Percentiles rank a stretch among this genome's conserved stretches.
These are phyloP conservation scores for Labeo rohita DNA, from an alignment of 2,113 vertebrate species.

Conservation along the genomic window DNA sequence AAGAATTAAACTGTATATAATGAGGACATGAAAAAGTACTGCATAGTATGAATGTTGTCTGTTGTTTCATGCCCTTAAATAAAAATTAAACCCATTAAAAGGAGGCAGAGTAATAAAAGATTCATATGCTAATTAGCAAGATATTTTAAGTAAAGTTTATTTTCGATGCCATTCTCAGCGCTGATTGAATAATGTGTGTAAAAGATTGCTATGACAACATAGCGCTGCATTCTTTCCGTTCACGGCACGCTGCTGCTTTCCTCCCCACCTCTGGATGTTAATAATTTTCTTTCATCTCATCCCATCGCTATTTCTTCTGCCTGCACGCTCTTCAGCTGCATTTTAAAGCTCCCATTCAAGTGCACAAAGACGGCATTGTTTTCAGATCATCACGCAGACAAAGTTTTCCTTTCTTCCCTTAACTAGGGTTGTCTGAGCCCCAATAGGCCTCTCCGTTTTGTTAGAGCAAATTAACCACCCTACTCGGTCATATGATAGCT, in stretches of 20 bases:
- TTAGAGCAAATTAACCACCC: slow-evolving; percentile 56
- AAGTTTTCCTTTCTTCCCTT: slow-evolving; percentile 40
- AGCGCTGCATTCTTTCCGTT: not conserved
- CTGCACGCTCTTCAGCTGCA: slow-evolving; percentile 33
- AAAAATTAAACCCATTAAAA: not conserved
- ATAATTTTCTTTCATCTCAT: slow-evolving; percentile 41
- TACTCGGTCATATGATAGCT: slow-evolving; percentile 32
- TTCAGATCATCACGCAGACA: slow-evolving; percentile 40
- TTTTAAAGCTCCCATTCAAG: slow-evolving; percentile 8
- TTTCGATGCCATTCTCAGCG: not conserved
- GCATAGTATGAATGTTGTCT: not conserved
- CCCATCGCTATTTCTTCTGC: slow-evolving; percentile 28
- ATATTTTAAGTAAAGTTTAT: slow-evolving; percentile 13
- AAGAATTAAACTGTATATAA: not conserved
- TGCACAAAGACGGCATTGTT: slow-evolving; percentile 42
- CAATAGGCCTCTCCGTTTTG: slow-evolving; percentile 34
- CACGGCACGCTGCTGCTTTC: not conserved
- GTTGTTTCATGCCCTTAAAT: not conserved
- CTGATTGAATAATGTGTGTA: not conserved
- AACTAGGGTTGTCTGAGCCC: slow-evolving; percentile 31
- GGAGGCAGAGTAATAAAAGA: not conserved
- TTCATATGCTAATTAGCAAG: not conserved
- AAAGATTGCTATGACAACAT: slow-evolving; percentile 15
- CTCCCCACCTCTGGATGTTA: slow-evolving; percentile 29
- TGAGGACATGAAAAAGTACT: not conserved